Percentiles rank a stretch among this genome's conserved stretches.
Conservation (phyloP, 2,797 vertebrate species). For the Sparidentex hasta region DNA sequence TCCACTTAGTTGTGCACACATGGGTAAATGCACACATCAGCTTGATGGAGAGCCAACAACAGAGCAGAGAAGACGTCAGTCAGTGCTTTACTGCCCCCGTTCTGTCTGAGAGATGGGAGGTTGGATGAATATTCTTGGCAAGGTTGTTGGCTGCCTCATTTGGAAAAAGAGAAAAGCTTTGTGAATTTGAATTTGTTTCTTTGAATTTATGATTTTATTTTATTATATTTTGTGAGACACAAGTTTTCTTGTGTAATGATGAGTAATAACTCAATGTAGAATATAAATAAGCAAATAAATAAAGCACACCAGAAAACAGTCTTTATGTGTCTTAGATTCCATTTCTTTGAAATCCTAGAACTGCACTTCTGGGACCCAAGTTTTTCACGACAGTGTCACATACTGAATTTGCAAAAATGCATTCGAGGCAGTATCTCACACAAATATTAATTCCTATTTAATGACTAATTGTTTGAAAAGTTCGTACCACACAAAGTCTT, state of each 20-base stretch:
- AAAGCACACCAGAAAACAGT: conserved; percentile 39
- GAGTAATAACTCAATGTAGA: conserved; percentile 56
- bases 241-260: conserved; percentile 66
- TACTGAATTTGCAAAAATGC: too few species aligned
- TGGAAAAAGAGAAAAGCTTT: conserved; percentile 67
- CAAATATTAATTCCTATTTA: too few species aligned
- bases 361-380: too few species aligned
- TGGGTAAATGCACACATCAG: conserved; percentile 41
- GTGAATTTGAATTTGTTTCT: conserved; percentile 69
- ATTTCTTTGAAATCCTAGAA: background rate
- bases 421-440: too few species aligned
- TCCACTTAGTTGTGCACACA: conserved; percentile 39
- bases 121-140: conserved; percentile 6
- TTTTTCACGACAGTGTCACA: too few species aligned
- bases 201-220: conserved; percentile 65
- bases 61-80: conserved; percentile 5
- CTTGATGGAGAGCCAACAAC: conserved; percentile 20
- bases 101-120: background rate
- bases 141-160: conserved; percentile 39
- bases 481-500: too few species aligned
- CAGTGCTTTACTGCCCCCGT: conserved; percentile 21
- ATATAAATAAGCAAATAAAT: conserved; percentile 59
- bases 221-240: conserved; percentile 17
- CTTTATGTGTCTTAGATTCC: conserved; percentile 4
- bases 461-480: too few species aligned